A percentile compares a stretch with the other conserved stretches of the same genome.
phyloP scores from a whole-genome alignment of 2,113 vertebrate genomes.

The Andinoacara biseriatus region DNA sequence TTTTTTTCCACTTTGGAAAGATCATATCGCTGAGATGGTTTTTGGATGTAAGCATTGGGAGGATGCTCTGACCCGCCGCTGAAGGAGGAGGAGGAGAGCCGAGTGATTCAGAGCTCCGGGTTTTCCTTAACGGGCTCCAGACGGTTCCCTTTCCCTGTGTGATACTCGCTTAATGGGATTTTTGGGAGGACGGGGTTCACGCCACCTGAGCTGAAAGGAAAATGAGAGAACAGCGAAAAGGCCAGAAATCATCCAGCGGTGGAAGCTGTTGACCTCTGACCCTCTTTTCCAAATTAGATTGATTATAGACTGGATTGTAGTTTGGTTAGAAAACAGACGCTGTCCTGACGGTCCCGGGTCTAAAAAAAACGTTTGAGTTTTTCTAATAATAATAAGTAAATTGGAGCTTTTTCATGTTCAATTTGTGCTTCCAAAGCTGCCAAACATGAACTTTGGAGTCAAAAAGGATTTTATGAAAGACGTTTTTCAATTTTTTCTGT shows the following conservation, averaged over 20 bases:
- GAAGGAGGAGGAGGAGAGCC: neutral
- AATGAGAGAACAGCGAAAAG: neutral
- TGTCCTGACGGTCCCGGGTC: too few relatives aligned
- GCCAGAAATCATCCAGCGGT: neutral
- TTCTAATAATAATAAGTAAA: too few relatives aligned
- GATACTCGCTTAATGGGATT: conserved; percentile 2
- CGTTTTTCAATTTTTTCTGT: neutral
- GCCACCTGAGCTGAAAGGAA: neutral
- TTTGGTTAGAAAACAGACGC: neutral
- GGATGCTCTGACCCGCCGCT: neutral
- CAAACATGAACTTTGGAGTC: neutral
- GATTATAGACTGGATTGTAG: neutral
- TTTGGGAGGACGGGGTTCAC: neutral
- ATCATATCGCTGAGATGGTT: neutral
- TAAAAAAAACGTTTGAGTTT: too few relatives aligned
- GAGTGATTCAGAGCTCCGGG: neutral
- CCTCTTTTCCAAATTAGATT: neutral
- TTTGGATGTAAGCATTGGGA: neutral
- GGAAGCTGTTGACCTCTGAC: conserved; percentile 12
- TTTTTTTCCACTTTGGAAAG: conserved; percentile 10
- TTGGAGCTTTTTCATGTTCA: neutral
- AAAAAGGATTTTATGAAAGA: neutral
- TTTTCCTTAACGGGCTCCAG: conserved; percentile 8
- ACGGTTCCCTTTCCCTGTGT: neutral
- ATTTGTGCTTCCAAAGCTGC: neutral